These are phyloP conservation scores for Pristionchus arcanus DNA, from an alignment of 2,888 invertebrate genomes.

Conservation along the genomic window DNA sequence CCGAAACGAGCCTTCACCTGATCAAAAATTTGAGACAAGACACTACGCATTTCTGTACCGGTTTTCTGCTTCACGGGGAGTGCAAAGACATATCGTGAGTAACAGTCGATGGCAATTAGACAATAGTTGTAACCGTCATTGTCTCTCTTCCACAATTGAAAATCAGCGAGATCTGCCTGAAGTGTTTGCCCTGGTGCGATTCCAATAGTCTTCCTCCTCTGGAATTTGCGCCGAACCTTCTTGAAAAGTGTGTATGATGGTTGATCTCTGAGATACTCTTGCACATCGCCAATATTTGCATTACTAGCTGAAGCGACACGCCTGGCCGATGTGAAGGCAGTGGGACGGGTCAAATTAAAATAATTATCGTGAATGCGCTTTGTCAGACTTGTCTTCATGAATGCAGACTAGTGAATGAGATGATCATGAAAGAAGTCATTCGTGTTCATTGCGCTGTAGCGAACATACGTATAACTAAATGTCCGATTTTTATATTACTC, in stretches of 20 bases:
- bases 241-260: background rate
- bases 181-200: background rate
- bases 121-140: background rate
- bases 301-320: background rate
- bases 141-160: background rate
- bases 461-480: background rate
- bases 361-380: background rate
- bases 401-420: too few species aligned
- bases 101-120: conserved; percentile 5
- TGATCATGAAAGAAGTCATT: background rate
- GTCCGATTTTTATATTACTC: background rate
- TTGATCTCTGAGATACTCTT: background rate
- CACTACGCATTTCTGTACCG: background rate
- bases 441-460: background rate
- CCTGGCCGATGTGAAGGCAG: background rate
- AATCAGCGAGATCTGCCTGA: conserved; percentile 4
- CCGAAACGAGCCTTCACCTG: background rate
- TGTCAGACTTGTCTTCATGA: background rate
- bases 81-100: background rate
- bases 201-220: background rate
- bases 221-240: background rate
- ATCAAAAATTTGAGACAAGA: background rate
- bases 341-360: background rate
- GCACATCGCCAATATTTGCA: background rate
- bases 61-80: background rate